Conservation (phyloP, 1,140 invertebrate species). For the Drusus annulatus region DNA sequence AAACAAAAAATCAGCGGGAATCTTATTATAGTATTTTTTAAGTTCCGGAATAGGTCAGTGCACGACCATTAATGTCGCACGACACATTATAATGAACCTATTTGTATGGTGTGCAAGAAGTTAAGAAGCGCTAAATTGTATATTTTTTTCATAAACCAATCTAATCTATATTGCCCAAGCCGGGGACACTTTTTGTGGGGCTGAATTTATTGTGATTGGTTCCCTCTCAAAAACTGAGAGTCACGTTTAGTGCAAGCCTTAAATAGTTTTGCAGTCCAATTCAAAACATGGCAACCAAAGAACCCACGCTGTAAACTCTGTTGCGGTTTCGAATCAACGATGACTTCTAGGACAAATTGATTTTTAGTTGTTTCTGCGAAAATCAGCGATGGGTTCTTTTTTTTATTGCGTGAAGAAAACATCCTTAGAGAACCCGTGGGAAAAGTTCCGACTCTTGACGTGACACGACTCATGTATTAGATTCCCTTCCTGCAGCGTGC, state of each 20-base stretch:
- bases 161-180: constrained; percentile 9
- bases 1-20: too few species aligned
- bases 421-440: not conserved
- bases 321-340: not conserved
- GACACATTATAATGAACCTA: too few species aligned
- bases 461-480: too few species aligned
- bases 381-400: too few species aligned
- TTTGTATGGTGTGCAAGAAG: not conserved
- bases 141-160: constrained; percentile 34
- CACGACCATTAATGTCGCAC: not conserved
- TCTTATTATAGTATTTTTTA: too few species aligned
- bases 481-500: too few species aligned
- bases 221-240: constrained; percentile 14
- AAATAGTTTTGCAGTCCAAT: constrained; percentile 19
- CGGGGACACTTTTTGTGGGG: constrained; percentile 29
- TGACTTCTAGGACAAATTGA: not conserved
- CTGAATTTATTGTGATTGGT: constrained; percentile 5
- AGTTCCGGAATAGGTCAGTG: not conserved
- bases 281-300: not conserved
- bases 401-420: not conserved
- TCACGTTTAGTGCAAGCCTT: constrained; percentile 17
- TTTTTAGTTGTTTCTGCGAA: not conserved
- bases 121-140: constrained; percentile 3
- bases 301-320: not conserved
- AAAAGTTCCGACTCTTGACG: not conserved